Conservation (phyloP, 2,797 vertebrate genomes). For the Todus mexicanus region DNA sequence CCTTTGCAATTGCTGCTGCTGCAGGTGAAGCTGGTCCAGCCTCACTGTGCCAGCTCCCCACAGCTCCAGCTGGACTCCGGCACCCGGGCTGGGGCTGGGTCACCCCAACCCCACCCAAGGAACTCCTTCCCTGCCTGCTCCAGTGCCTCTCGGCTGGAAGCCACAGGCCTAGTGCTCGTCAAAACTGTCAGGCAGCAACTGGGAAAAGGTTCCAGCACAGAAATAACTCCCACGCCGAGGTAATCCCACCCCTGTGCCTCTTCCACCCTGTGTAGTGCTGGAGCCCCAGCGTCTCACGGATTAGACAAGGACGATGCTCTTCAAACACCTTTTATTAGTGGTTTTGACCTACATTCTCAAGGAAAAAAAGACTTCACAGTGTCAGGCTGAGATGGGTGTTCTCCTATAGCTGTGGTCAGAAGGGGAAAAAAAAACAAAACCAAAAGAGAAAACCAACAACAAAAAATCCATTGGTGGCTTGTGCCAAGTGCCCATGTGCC, state of each 20-base stretch:
- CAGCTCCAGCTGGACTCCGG: background rate
- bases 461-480: background rate
- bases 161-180: background rate
- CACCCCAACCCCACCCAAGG: rapidly evolving
- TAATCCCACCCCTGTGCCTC: background rate
- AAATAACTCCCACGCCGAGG: rapidly evolving
- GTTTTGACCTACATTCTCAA: background rate
- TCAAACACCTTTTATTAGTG: conserved; percentile 38
- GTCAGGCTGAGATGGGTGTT: background rate
- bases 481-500: background rate
- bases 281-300: background rate
- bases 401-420: background rate
- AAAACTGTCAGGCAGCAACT: background rate
- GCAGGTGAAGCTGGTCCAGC: background rate
- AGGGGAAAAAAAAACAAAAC: background rate
- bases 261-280: rapidly evolving
- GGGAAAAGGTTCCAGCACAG: background rate
- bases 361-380: background rate
- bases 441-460: background rate
- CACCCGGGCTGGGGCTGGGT: background rate
- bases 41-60: background rate
- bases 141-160: too few relatives aligned
- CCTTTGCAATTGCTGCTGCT: background rate
- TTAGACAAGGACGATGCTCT: background rate
- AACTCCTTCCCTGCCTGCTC: background rate